phyloP scores from a whole-genome alignment of 2,797 vertebrate species.

The Myripristis jacobus region DNA sequence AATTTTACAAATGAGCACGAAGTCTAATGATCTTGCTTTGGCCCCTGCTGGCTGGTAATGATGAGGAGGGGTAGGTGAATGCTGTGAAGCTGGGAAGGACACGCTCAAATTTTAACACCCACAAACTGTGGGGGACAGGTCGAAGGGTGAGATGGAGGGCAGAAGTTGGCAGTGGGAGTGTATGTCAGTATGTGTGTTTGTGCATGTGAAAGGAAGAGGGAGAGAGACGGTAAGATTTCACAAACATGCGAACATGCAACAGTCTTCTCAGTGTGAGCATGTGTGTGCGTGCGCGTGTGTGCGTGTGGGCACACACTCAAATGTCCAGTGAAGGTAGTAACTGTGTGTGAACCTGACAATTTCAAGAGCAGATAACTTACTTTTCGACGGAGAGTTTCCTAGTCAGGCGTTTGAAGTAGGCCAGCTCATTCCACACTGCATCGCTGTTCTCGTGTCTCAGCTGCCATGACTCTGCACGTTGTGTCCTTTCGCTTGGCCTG shows the following conservation, averaged over 20 bases:
- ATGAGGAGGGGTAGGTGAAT: constrained; percentile 67
- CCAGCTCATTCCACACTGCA: constrained; percentile 90
- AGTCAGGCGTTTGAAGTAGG: constrained; percentile 88
- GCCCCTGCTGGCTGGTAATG: constrained; percentile 76
- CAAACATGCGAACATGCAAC: not conserved
- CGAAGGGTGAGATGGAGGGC: constrained; percentile 3
- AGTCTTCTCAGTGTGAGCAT: too few relatives aligned
- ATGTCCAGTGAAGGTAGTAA: not conserved
- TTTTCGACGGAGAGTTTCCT: constrained; percentile 89
- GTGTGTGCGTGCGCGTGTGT: not conserved
- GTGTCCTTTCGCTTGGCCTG: constrained; percentile 76
- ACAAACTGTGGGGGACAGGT: constrained; percentile 51
- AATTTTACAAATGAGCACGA: constrained; percentile 75
- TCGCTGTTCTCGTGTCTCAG: constrained; percentile 89
- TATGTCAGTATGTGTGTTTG: constrained; percentile 7
- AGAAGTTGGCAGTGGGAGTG: constrained; percentile 47
- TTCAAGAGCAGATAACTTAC: constrained; percentile 81
- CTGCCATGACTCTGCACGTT: constrained; percentile 78
- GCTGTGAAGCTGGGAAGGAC: constrained; percentile 72
- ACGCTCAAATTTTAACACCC: constrained; percentile 68
- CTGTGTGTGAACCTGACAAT: not conserved
- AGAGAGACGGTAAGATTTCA: constrained; percentile 9
- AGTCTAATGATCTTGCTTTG: constrained; percentile 75
- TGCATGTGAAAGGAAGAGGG: not conserved
- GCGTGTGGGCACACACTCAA: constrained; percentile 1